These are phyloP conservation scores for Ernsta delagoae DNA, from an alignment of 2,888 invertebrate species.

Conservation along the genomic window DNA sequence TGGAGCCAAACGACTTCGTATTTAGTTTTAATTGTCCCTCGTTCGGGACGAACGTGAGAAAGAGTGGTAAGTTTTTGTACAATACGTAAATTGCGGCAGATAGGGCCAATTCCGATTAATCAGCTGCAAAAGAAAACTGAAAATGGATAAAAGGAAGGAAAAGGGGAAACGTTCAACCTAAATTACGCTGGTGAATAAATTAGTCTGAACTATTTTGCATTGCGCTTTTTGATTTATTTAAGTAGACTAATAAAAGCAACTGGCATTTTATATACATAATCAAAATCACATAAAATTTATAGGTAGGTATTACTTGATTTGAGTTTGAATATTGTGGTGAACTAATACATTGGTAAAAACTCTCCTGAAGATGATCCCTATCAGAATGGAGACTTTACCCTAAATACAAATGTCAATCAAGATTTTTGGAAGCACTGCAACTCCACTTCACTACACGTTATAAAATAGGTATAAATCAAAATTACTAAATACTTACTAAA, in stretches of 20 bases:
- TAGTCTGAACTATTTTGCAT: slow-evolving; percentile 18
- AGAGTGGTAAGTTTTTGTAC: slow-evolving; percentile 27
- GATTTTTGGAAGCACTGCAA: no score
- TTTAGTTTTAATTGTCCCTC: slow-evolving; percentile 37
- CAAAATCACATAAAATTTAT: no score
- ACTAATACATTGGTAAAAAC: no score
- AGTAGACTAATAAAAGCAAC: not conserved
- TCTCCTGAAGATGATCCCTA: no score
- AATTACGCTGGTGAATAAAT: slow-evolving; percentile 23
- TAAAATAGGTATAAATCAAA: no score
- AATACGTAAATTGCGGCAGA: slow-evolving; percentile 32
- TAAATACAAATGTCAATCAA: no score
- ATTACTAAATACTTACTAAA: no score
- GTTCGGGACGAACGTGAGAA: slow-evolving; percentile 27
- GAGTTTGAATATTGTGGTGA: no score
- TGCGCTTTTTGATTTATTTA: not conserved
- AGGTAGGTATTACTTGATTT: no score
- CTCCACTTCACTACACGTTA: no score
- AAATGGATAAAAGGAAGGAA: slow-evolving; percentile 17
- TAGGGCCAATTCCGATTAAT: slow-evolving; percentile 35
- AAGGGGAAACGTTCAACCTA: slow-evolving; percentile 11
- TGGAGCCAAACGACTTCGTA: slow-evolving; percentile 26
- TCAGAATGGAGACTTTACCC: no score
- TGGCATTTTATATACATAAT: not conserved
- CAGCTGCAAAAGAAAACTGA: slow-evolving; percentile 30